Conservation (phyloP, 2,888 invertebrate species). For the Dicranocentrus wangi region DNA sequence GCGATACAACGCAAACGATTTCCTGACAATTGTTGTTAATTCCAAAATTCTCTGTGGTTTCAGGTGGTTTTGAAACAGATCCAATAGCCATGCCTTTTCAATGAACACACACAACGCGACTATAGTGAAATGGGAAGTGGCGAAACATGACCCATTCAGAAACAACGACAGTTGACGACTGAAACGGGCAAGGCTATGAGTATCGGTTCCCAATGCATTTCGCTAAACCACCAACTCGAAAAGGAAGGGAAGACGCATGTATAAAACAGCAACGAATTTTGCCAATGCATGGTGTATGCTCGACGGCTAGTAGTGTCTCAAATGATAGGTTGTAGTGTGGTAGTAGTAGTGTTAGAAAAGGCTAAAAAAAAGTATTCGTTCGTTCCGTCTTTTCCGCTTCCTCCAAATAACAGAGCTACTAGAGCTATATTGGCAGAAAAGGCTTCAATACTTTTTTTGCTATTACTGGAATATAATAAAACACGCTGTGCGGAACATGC, state of each 20-base stretch:
- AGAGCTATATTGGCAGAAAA: background rate
- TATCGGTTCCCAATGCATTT: conserved; percentile 31
- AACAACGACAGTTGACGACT: conserved; percentile 61
- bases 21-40: too few relatives aligned
- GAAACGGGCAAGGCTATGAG: conserved; percentile 38
- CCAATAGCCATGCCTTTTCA: conserved; percentile 5
- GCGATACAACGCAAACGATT: too few relatives aligned
- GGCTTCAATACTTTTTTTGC: background rate
- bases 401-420: background rate
- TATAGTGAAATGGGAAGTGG: conserved; percentile 35
- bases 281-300: conserved; percentile 13
- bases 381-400: background rate
- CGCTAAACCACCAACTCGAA: background rate
- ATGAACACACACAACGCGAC: conserved; percentile 29
- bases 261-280: conserved; percentile 10
- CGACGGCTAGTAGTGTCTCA: background rate
- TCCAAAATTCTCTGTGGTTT: background rate
- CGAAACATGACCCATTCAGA: conserved; percentile 57
- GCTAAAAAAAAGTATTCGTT: background rate
- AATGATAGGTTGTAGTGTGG: too few relatives aligned
- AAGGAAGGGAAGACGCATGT: conserved; percentile 16
- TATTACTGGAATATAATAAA: too few relatives aligned
- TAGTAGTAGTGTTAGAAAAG: background rate
- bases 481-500: conserved; percentile 6
- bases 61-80: background rate